A percentile compares a stretch with the other conserved stretches of the same genome.
Evolutionary conservation across 2,888 invertebrate genomes (phyloP).

Genomic region (Microdon myrmicae): DNA sequence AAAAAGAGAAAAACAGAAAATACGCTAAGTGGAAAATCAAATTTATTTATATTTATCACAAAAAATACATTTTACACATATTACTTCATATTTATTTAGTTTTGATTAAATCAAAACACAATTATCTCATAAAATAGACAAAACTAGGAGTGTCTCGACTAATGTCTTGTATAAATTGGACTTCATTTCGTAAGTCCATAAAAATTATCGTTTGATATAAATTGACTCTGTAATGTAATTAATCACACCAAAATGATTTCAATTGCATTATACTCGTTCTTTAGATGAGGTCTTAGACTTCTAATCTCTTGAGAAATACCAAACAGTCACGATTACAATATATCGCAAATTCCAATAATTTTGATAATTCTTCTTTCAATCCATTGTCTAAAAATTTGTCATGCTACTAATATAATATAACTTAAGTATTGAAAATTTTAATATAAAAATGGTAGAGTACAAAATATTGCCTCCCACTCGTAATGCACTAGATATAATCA

Average conservation of each 20-base stretch:
- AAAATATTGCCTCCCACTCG: no score
- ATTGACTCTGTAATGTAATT: constrained; percentile 15
- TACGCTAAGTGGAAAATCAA: constrained; percentile 26
- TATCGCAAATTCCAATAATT: constrained; percentile 7
- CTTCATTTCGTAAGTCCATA: not conserved
- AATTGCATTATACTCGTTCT: constrained; percentile 9
- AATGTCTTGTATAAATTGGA: no score
- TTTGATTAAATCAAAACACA: constrained; percentile 34
- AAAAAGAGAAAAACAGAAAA: no score
- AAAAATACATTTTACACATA: no score
- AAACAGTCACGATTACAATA: not conserved
- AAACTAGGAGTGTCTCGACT: constrained; percentile 12
- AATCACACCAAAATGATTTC: constrained; percentile 10
- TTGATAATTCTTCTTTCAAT: not conserved
- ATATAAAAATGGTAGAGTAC: no score
- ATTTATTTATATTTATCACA: constrained; percentile 45
- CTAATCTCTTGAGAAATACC: constrained; percentile 5
- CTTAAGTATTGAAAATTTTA: no score
- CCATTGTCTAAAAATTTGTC: constrained; percentile 9
- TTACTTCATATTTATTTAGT: constrained; percentile 21
- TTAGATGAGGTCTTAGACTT: constrained; percentile 2
- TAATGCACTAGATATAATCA: not conserved
- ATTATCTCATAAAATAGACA: constrained; percentile 9
- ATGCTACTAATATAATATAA: constrained; percentile 12
- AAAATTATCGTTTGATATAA: constrained; percentile 1